Percentiles rank a stretch among this genome's conserved stretches.
These are phyloP conservation scores for Pseudomugil tenellus DNA, from an alignment of 2,797 vertebrate species.

Conservation along the genomic window DNA sequence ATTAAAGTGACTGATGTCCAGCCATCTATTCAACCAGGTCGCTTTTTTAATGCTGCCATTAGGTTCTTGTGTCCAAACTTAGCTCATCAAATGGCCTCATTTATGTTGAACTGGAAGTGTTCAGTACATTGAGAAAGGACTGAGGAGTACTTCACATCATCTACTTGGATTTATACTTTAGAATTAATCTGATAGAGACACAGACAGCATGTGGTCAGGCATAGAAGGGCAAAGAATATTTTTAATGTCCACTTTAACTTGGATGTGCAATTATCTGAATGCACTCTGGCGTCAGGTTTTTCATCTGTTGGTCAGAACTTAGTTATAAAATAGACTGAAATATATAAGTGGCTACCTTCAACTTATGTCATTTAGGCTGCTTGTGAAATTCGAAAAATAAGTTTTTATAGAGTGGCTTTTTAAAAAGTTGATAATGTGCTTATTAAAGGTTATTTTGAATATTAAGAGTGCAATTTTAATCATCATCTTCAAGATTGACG, in stretches of 20 bases:
- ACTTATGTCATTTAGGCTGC: neutral
- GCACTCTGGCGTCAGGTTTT: neutral
- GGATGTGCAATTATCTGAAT: neutral
- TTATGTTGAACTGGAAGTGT: conserved; percentile 66
- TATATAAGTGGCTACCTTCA: neutral
- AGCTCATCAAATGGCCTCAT: conserved; percentile 79
- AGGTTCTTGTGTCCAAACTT: conserved; percentile 79
- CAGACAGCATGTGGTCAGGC: conserved; percentile 25
- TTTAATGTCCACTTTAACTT: conserved; percentile 11
- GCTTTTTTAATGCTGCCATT: conserved; percentile 73
- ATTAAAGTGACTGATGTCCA: conserved; percentile 81
- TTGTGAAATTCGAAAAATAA: neutral
- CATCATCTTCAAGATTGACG: too few relatives aligned
- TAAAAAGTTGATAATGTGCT: conserved; percentile 4
- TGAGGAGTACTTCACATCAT: conserved; percentile 64
- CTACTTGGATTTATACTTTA: conserved; percentile 56
- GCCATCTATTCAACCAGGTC: conserved; percentile 74
- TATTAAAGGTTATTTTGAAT: neutral
- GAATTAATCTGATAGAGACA: conserved; percentile 49
- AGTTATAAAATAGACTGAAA: neutral
- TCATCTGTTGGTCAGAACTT: neutral
- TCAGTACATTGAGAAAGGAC: conserved; percentile 65
- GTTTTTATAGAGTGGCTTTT: neutral
- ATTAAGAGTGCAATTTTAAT: too few relatives aligned
- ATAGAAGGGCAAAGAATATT: conserved; percentile 14